Evolutionary conservation across 2,113 vertebrate species (phyloP), one percentile per base, ranked within the genome.

Genomic region (Panthera leo): DNA sequence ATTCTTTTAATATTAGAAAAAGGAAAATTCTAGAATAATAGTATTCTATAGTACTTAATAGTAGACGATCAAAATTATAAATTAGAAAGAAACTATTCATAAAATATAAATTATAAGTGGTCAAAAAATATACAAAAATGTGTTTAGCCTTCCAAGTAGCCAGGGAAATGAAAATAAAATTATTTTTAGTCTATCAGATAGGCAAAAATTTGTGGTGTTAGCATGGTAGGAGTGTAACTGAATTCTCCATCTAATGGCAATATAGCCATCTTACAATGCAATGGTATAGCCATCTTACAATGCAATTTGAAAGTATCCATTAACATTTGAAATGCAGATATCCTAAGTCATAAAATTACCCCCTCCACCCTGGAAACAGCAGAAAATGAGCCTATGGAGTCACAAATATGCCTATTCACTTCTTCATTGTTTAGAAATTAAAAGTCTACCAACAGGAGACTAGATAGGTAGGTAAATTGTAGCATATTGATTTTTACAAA

Each of bases 1-100:
- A 93, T 92, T 45, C 31, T 67, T 91, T 94, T 80, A 93, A 88
- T 42, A 87, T 82, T 89, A 39, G 89, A 70, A 79, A 76, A 88
- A 42, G 48, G 11, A 75, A 79, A 92, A 89, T 76, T 92, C 27
- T 89, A 42, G 63, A 85, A 34, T 53, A 76, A 78, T 67, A 71
- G 4, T 67, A 67, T 78, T 84, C 27, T 68, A 18, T 14, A 61
- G 15, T 51, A 75, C 83, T 92, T 70, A 78, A 71, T 5, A 94
- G 31, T n/a, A 63, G 25, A 58, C 61, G 80, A 70, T 61, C 45
- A 63, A 75, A 96, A 36, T 15, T 39, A 73, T 15, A n/a, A 80
- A 82, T 70, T 75, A 85, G 19, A 34, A 94, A n/a, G 16, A 93
- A 91, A 78, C 7, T 58, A 9, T 48, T 84, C 58, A 93, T 48